Evolutionary conservation across 2,797 vertebrate genomes (phyloP), one percentile per base, ranked within the genome.

Genomic region (Notolepis coatsorum): DNA sequence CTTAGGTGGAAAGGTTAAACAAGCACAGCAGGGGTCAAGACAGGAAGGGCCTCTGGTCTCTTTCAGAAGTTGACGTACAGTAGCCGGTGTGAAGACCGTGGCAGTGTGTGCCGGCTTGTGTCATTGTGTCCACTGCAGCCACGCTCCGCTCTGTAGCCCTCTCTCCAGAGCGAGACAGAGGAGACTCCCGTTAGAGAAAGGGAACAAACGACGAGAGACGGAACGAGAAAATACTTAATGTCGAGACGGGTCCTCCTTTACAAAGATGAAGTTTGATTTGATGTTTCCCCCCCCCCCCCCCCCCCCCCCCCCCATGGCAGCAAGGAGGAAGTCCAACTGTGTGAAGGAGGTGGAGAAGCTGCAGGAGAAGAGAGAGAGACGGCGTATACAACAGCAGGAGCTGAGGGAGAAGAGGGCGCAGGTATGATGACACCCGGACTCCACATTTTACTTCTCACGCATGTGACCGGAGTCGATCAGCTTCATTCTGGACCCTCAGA

Each of bases 331-430:
- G 93, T 98, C 97, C 9, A 99, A 98, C 86, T 99, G 97, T 66
- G 97, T 99, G 72, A 99, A 98, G 90, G 97, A 99, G 83, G 97
- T 99, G 76, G 97, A 99, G 92, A 99, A 99, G 80, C 82, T 99
- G 55, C 96, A 98, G 90, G 96, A 98, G 87, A 99, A 99, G 80
- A 89, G 97, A 81, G 97, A 99, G 82, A 92, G 95, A 79, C 93
- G 97, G 54, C 92, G 97, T 73, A 81, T 98, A 56, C 97, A 99
- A 74, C 97, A 99, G 49, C 97, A 99, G 86, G 97, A 99, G 90
- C 92, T 98, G 70, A 92, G 96, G 84, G 97, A 99, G 91, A 99
- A 97, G 80, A 95, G 94, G 89, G 97, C 97, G 59, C 96, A 96
- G 96, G 97, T 99, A 74, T 20, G n/a, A n/a, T n/a, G n/a, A n/a